Evolutionary conservation across 1,140 invertebrate species (phyloP).

Genomic region (Diprion similis): DNA sequence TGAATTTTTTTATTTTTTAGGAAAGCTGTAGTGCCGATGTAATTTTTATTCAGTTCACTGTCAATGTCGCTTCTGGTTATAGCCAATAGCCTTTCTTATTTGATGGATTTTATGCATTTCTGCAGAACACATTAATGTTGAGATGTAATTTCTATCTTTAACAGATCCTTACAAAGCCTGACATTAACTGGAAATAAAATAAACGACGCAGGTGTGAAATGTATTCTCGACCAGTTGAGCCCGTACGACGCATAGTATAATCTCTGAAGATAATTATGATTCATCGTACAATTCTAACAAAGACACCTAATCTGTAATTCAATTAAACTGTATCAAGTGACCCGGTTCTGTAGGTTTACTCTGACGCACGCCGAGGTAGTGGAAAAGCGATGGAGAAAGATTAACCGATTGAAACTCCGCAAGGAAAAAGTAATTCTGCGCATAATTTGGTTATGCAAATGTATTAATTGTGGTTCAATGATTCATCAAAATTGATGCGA

Average conservation of each 20-base stretch:
- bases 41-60: too few relatives aligned
- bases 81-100: too few relatives aligned
- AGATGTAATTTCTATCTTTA: background rate
- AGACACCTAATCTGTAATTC: background rate
- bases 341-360: constrained; percentile 29
- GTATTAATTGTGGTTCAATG: background rate
- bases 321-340: background rate
- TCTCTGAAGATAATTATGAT: background rate
- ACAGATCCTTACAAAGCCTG: constrained; percentile 34
- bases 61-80: too few relatives aligned
- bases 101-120: background rate
- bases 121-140: background rate
- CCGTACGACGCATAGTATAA: constrained; percentile 22
- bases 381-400: constrained; percentile 26
- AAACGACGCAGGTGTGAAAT: constrained; percentile 32
- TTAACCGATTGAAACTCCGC: constrained; percentile 23
- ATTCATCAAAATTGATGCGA: constrained; percentile 7
- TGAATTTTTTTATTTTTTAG: too few relatives aligned
- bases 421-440: constrained; percentile 13
- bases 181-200: constrained; percentile 41
- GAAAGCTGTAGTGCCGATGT: too few relatives aligned
- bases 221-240: constrained; percentile 34
- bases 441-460: constrained; percentile 17
- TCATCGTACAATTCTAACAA: background rate
- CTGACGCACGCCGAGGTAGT: constrained; percentile 42